Evolutionary conservation across 2,113 vertebrate genomes (phyloP).

Genomic region (Junco hyemalis): DNA sequence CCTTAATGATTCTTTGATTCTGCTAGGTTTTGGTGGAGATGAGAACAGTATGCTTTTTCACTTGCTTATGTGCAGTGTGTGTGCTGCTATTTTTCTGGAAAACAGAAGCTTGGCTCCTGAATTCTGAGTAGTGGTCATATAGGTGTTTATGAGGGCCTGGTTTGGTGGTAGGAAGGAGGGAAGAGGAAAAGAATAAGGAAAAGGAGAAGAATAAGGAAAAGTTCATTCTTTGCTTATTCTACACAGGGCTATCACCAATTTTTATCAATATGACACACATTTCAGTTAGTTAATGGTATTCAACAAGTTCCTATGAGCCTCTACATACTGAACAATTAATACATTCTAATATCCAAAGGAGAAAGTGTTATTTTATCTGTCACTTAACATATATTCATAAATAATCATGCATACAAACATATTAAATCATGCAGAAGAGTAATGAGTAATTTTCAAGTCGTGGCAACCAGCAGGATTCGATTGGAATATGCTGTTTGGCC

Average conservation of each 20-base stretch:
- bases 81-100: neutral
- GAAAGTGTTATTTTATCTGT: constrained; percentile 52
- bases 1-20: neutral
- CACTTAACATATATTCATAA: constrained; percentile 70
- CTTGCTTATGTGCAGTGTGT: neutral
- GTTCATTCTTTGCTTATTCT: neutral
- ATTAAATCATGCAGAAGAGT: constrained; percentile 72
- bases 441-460: constrained; percentile 81
- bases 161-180: neutral
- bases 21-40: neutral
- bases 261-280: neutral
- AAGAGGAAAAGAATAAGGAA: neutral
- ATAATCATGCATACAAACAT: constrained; percentile 81
- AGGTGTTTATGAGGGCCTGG: neutral
- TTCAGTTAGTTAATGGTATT: constrained; percentile 20
- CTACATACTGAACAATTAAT: constrained; percentile 11
- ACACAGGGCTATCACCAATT: neutral
- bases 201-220: neutral
- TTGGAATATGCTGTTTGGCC: constrained; percentile 71
- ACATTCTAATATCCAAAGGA: constrained; percentile 54
- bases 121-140: neutral
- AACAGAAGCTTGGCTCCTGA: neutral
- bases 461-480: constrained; percentile 71
- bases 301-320: constrained; percentile 44
- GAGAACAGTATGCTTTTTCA: neutral